These are phyloP conservation scores for Drosophila formosana DNA, from an alignment of 2,888 invertebrate genomes.

Conservation along the genomic window DNA sequence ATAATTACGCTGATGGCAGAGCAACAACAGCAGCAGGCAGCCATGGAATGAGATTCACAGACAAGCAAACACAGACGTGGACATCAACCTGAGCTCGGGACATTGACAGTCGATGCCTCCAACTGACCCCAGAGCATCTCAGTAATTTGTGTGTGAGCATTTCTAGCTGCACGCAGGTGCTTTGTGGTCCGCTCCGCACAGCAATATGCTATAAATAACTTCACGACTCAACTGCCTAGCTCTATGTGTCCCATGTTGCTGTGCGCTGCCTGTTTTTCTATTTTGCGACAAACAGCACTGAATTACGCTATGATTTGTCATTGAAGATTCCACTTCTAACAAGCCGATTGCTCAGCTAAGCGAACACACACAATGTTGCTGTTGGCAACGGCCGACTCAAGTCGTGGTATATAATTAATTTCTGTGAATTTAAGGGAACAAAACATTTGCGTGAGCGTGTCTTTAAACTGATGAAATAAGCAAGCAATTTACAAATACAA, in stretches of 20 bases:
- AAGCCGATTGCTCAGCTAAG: slow-evolving; percentile 2
- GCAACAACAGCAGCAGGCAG: slow-evolving; percentile 12
- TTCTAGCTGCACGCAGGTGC: slow-evolving; percentile 51
- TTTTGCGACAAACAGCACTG: slow-evolving; percentile 2
- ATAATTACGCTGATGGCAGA: slow-evolving; percentile 74
- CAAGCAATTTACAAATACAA: too few species aligned
- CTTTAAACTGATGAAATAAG: background rate
- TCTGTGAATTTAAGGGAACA: background rate
- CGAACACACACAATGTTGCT: slow-evolving; percentile 7
- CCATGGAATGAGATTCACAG: slow-evolving; percentile 13
- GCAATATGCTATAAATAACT: slow-evolving; percentile 56
- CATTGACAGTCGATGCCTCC: slow-evolving; percentile 39
- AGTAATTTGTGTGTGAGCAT: slow-evolving; percentile 17
- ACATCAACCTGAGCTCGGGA: slow-evolving; percentile 30
- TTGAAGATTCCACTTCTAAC: slow-evolving; percentile 3
- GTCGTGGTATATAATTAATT: background rate
- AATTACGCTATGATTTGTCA: slow-evolving; percentile 24
- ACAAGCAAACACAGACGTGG: slow-evolving; percentile 58
- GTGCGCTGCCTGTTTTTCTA: background rate
- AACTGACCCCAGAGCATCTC: slow-evolving; percentile 45
- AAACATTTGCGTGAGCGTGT: background rate
- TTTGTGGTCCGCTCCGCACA: slow-evolving; percentile 35
- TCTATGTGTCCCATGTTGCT: background rate
- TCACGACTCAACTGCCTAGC: background rate
- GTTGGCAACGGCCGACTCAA: background rate